phyloP scores from a whole-genome alignment of 1,140 invertebrate genomes.

The Drosophila pachea region DNA sequence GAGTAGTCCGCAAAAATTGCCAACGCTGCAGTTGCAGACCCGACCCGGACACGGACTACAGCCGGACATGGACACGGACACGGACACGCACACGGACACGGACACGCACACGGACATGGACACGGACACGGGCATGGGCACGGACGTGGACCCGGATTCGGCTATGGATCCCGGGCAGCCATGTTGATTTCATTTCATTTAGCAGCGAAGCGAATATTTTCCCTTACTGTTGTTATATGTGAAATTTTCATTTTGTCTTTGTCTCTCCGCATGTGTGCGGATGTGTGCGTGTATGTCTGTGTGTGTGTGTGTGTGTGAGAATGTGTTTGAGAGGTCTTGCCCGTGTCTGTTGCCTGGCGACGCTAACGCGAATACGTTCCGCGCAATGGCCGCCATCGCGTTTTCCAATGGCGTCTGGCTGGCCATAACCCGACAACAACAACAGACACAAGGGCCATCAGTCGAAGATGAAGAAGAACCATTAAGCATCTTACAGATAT shows the following conservation, averaged over 20 bases:
- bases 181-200: constrained; percentile 77
- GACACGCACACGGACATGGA: constrained; percentile 18
- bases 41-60: background rate
- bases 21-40: constrained; percentile 70
- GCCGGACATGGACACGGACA: constrained; percentile 7
- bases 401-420: constrained; percentile 67
- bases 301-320: constrained; percentile 29
- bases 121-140: background rate
- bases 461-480: constrained; percentile 11
- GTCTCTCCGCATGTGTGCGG: constrained; percentile 31
- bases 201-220: constrained; percentile 35
- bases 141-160: constrained; percentile 36
- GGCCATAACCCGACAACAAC: constrained; percentile 37
- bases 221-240: constrained; percentile 9
- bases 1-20: constrained; percentile 51
- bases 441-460: constrained; percentile 1
- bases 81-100: background rate
- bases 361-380: constrained; percentile 58
- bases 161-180: constrained; percentile 53
- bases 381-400: constrained; percentile 56
- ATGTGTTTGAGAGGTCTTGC: too few relatives aligned
- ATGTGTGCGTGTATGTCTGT: constrained; percentile 21
- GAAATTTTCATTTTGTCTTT: constrained; percentile 48
- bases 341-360: constrained; percentile 31
- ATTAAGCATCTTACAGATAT: constrained; percentile 3